phyloP scores from a whole-genome alignment of 2,888 invertebrate genomes.

The Andrena praecox region DNA sequence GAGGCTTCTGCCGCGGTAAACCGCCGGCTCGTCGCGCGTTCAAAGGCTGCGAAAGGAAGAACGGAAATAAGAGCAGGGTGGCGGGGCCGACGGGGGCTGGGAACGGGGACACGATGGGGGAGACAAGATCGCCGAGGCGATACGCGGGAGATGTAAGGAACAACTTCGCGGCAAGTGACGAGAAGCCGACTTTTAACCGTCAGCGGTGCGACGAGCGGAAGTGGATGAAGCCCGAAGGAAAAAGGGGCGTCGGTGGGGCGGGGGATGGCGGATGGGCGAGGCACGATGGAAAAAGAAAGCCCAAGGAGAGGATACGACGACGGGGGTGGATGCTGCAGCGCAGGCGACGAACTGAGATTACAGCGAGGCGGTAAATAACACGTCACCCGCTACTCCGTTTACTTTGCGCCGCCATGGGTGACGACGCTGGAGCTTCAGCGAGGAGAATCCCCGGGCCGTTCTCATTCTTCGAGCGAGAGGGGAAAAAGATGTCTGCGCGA shows the following conservation, averaged over 20 bases:
- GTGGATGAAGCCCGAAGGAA: conserved; percentile 75
- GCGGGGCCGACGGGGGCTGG: neutral
- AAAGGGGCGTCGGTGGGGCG: conserved; percentile 62
- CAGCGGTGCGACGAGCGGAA: conserved; percentile 70
- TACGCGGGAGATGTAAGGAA: conserved; percentile 48
- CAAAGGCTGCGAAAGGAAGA: conserved; percentile 24
- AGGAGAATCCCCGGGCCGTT: conserved; percentile 8
- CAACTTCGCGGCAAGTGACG: conserved; percentile 66
- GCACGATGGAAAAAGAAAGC: conserved; percentile 43
- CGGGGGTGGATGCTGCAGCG: conserved; percentile 59
- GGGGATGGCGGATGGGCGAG: conserved; percentile 7
- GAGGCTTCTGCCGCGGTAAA: conserved; percentile 15
- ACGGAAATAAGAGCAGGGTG: conserved; percentile 28
- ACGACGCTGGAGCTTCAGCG: conserved; percentile 40
- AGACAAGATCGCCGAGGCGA: conserved; percentile 47
- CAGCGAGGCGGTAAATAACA: conserved; percentile 81
- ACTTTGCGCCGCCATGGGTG: conserved; percentile 72
- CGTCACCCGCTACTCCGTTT: conserved; percentile 79
- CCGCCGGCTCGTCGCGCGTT: conserved; percentile 3
- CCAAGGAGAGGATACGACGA: conserved; percentile 40
- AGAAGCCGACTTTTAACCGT: conserved; percentile 75
- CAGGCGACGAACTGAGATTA: conserved; percentile 79
- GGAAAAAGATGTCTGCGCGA: neutral
- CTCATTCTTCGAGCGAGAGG: conserved; percentile 9
- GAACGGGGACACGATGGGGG: conserved; percentile 44